A percentile compares a stretch with the other conserved stretches of the same genome.
Conservation (phyloP, 2,113 vertebrate species). For the Panthera tigris region DNA sequence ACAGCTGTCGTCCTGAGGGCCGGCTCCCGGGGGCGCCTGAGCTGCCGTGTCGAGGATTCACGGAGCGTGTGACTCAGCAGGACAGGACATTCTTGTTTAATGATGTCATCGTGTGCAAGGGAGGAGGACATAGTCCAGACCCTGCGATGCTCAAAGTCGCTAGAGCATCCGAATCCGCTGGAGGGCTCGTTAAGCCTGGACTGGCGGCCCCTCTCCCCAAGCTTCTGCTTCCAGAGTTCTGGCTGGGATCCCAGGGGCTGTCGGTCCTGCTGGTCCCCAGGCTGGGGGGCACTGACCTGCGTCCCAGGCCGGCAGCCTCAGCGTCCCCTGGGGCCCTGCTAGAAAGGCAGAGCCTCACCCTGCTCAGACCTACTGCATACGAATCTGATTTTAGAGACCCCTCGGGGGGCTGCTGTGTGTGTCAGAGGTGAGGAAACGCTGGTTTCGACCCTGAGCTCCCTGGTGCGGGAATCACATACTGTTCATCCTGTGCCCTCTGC, state of each 20-base stretch:
- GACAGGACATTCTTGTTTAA: no score
- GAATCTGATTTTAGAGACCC: background rate
- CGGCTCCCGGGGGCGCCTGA: background rate
- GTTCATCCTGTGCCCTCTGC: accelerated
- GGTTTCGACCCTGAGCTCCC: background rate
- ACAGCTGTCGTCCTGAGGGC: background rate
- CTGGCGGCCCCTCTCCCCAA: background rate
- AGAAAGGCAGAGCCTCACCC: background rate
- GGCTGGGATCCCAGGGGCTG: background rate
- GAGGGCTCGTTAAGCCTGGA: accelerated
- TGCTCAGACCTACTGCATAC: background rate
- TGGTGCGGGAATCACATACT: accelerated
- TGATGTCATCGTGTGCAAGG: no score
- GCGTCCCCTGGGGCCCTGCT: background rate
- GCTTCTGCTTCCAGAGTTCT: background rate
- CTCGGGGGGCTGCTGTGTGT: background rate
- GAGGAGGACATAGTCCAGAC: background rate
- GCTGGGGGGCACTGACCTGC: background rate
- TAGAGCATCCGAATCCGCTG: accelerated
- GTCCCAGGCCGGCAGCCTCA: background rate
- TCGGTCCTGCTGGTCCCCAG: background rate
- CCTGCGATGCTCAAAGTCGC: accelerated
- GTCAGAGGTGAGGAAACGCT: no score
- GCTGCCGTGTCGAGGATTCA: background rate
- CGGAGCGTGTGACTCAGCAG: no score